These are phyloP conservation scores for Anolis carolinensis DNA, from an alignment of 2,113 vertebrate genomes.

Conservation along the genomic window DNA sequence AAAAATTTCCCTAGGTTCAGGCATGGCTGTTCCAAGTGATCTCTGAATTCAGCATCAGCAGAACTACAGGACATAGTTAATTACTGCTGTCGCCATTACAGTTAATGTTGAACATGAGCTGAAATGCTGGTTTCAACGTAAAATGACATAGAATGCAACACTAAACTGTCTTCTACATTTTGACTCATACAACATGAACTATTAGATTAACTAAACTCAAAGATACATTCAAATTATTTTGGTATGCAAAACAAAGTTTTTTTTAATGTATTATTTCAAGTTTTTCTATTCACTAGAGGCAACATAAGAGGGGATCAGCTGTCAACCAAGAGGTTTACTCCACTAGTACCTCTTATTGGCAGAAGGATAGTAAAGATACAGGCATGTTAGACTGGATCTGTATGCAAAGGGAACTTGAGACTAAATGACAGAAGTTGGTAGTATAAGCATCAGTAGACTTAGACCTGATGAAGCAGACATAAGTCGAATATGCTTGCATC, in stretches of 20 bases:
- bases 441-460: too few relatives aligned
- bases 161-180: too few relatives aligned
- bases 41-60: background rate
- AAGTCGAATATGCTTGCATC: too few relatives aligned
- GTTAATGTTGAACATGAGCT: background rate
- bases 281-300: background rate
- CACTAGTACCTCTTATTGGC: background rate
- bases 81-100: background rate
- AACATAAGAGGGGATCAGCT: background rate
- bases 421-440: too few relatives aligned
- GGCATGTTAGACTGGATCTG: background rate
- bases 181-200: too few relatives aligned
- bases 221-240: too few relatives aligned
- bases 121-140: background rate
- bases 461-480: too few relatives aligned
- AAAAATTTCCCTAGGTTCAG: conserved; percentile 4
- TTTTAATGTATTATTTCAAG: background rate
- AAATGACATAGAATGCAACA: background rate
- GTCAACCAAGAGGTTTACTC: background rate
- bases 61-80: background rate
- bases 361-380: background rate
- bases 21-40: background rate
- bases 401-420: too few relatives aligned
- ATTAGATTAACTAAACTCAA: too few relatives aligned
- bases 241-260: too few relatives aligned